Evolutionary conservation across 37 sponge, comb jelly and placozoan species (phyloP).

Genomic region (Axinella damicornis): DNA sequence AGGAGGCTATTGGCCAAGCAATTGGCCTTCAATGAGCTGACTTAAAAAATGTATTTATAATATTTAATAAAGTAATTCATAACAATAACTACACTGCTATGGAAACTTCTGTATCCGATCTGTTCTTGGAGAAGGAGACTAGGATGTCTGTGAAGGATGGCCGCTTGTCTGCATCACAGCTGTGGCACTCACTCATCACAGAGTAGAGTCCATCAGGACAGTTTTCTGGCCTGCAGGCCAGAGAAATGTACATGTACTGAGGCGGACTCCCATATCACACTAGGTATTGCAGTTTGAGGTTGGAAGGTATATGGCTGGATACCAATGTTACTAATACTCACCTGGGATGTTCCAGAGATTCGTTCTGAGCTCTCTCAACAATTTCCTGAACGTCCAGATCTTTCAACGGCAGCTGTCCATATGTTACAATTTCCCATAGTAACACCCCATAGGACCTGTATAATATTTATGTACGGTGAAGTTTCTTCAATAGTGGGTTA

Average conservation of each 20-base stretch:
- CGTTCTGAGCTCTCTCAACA: conserved; percentile 45
- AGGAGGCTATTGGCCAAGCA: too few species aligned
- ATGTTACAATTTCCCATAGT: conserved; percentile 75
- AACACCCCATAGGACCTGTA: conserved; percentile 77
- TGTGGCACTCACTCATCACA: conserved; percentile 44
- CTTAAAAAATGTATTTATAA: too few species aligned
- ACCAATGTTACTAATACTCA: background rate
- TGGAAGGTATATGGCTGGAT: too few species aligned
- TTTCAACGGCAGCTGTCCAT: conserved; percentile 44
- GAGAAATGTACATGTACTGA: background rate
- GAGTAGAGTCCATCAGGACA: conserved; percentile 31
- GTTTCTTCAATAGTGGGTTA: too few species aligned
- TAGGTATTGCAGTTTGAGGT: too few species aligned
- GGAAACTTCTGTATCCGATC: too few species aligned
- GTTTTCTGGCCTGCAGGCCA: conserved; percentile 41
- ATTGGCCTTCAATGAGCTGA: too few species aligned
- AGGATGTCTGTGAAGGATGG: conserved; percentile 29
- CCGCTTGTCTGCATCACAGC: conserved; percentile 28
- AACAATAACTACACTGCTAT: too few species aligned
- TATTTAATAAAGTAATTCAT: too few species aligned
- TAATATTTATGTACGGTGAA: background rate
- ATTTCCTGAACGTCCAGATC: conserved; percentile 28
- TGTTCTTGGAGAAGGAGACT: background rate
- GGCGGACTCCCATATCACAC: too few species aligned
- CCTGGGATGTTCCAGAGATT: conserved; percentile 20